Conservation (phyloP, 1,140 invertebrate genomes). For the Pomacea maculata region DNA sequence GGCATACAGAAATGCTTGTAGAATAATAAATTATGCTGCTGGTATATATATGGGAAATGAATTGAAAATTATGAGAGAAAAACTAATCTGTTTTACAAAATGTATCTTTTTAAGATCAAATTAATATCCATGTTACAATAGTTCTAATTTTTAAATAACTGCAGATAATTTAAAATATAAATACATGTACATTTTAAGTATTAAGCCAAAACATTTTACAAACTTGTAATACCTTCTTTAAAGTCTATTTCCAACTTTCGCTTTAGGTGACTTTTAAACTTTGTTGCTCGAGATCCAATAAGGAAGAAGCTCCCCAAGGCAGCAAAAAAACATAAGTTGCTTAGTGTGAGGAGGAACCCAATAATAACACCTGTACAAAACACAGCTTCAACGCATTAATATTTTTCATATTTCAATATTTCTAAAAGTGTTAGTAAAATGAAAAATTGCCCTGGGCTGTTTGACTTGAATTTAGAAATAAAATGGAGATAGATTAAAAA, state of each 20-base stretch:
- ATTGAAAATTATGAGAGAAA: no score
- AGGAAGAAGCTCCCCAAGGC: conserved; percentile 83
- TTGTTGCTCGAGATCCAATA: conserved; percentile 83
- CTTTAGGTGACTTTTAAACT: conserved; percentile 77
- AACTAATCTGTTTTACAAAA: no score
- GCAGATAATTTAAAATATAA: no score
- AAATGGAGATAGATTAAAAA: conserved; percentile 2
- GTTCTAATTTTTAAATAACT: no score
- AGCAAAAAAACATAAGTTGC: conserved; percentile 80
- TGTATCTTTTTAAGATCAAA: no score
- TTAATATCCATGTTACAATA: no score
- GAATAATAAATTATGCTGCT: no score
- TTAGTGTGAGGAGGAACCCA: conserved; percentile 82
- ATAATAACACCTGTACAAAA: conserved; percentile 73
- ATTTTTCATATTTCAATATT: not conserved
- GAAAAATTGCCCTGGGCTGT: not conserved
- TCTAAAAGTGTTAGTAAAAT: not conserved
- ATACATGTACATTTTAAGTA: not conserved
- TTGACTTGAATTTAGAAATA: not conserved
- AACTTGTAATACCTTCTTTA: conserved; percentile 76
- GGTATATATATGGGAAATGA: no score
- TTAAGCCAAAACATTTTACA: not conserved
- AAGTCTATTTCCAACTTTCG: conserved; percentile 80
- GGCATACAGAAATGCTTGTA: not conserved
- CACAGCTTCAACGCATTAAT: not conserved